Evolutionary conservation across 2,888 invertebrate species (phyloP).

Genomic region (Aphodius granarius): DNA sequence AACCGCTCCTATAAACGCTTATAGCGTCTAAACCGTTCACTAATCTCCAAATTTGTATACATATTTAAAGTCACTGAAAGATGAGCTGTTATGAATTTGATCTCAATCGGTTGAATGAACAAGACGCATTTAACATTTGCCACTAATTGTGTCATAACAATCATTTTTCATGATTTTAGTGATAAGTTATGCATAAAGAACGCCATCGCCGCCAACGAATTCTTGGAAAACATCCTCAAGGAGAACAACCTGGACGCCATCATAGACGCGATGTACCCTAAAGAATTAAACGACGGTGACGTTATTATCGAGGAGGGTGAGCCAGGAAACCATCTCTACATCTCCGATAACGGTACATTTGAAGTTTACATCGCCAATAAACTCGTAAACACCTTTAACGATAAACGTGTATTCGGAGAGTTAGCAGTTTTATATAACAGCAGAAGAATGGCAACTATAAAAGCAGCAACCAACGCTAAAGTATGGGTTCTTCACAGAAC

Average conservation of each 20-base stretch:
- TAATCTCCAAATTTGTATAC: too few relatives aligned
- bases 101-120: background rate
- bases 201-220: slow-evolving; percentile 48
- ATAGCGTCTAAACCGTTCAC: too few relatives aligned
- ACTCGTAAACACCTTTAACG: slow-evolving; percentile 76
- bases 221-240: slow-evolving; percentile 45
- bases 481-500: slow-evolving; percentile 88
- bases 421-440: slow-evolving; percentile 93
- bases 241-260: slow-evolving; percentile 44
- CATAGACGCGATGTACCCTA: slow-evolving; percentile 47
- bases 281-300: slow-evolving; percentile 41
- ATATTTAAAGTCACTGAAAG: too few relatives aligned
- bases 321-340: slow-evolving; percentile 77
- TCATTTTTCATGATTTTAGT: slow-evolving; percentile 34
- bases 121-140: background rate
- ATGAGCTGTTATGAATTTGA: background rate
- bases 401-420: slow-evolving; percentile 87
- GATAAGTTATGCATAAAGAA: slow-evolving; percentile 44
- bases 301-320: slow-evolving; percentile 50
- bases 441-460: slow-evolving; percentile 84
- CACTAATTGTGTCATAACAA: background rate
- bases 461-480: slow-evolving; percentile 77
- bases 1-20: too few relatives aligned
- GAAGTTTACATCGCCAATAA: slow-evolving; percentile 83
- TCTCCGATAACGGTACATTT: slow-evolving; percentile 83